Percentiles rank a stretch among this genome's conserved stretches.
phyloP scores from a whole-genome alignment of 2,888 invertebrate genomes.

The Lomographa bimaculata region DNA sequence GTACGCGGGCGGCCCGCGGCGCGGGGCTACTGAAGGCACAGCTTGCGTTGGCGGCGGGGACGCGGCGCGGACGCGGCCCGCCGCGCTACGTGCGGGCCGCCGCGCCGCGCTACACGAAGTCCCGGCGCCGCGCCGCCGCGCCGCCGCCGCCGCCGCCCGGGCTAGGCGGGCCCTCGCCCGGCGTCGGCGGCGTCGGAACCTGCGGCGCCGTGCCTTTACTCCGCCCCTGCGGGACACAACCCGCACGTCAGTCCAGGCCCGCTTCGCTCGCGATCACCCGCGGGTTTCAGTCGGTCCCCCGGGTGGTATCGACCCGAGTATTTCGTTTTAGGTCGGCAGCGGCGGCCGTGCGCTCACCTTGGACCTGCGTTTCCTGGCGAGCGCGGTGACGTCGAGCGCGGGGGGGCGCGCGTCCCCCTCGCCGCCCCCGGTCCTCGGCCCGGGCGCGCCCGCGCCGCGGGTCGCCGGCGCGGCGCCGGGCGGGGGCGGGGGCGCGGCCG shows the following conservation, averaged over 20 bases:
- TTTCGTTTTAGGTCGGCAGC: too few species aligned
- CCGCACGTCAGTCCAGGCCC: too few species aligned
- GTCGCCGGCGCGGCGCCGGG: constrained; percentile 81
- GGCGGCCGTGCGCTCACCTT: too few species aligned
- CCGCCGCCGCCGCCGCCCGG: constrained; percentile 34
- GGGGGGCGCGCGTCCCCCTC: constrained; percentile 30
- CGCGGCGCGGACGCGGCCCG: constrained; percentile 32
- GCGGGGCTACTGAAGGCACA: constrained; percentile 28
- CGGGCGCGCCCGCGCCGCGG: constrained; percentile 41
- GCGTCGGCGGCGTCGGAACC: constrained; percentile 62
- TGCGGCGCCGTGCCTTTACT: constrained; percentile 69
- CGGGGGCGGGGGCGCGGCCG: constrained; percentile 46
- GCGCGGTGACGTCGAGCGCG: constrained; percentile 38
- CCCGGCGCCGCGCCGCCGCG: constrained; percentile 35
- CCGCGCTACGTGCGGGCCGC: constrained; percentile 42
- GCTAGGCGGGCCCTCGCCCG: constrained; percentile 33
- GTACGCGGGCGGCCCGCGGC: constrained; percentile 6
- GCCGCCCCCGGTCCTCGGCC: constrained; percentile 21
- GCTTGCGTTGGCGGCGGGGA: constrained; percentile 26
- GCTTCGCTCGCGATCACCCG: too few species aligned
- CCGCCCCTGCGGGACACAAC: constrained; percentile 52
- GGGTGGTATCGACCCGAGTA: too few species aligned
- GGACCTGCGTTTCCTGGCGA: constrained; percentile 60
- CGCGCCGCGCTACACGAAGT: constrained; percentile 56
- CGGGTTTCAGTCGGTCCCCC: too few species aligned